phyloP scores from a whole-genome alignment of 2,113 vertebrate species.

The Mandrillus leucophaeus region DNA sequence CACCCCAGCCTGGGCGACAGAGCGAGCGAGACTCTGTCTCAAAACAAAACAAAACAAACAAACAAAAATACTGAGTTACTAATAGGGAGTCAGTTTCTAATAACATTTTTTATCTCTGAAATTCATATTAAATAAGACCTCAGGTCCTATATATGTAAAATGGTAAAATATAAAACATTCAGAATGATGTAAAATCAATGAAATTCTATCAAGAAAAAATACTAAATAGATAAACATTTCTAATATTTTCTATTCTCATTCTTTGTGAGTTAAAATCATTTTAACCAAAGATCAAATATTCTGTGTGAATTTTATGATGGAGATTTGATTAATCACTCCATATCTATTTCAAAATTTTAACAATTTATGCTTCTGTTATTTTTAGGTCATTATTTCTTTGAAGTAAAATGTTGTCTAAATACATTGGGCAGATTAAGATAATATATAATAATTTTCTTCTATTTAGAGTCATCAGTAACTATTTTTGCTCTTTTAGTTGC shows the following conservation, averaged over 20 bases:
- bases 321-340: not conserved
- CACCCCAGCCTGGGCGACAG: no score
- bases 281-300: not conserved
- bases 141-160: not conserved
- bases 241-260: not conserved
- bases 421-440: not conserved
- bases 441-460: not conserved
- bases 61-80: not conserved
- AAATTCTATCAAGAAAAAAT: not conserved
- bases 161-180: not conserved
- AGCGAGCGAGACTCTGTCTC: fast-evolving
- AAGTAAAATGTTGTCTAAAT: not conserved
- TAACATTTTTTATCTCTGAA: not conserved
- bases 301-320: not conserved
- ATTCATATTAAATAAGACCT: not conserved
- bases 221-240: not conserved
- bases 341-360: not conserved
- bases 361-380: not conserved
- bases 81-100: not conserved
- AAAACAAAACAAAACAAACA: no score
- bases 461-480: not conserved
- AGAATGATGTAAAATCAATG: not conserved
- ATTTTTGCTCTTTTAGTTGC: not conserved
- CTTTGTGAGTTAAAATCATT: not conserved
- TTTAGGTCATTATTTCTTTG: not conserved